Evolutionary conservation across 1,140 invertebrate species (phyloP), one percentile per base, ranked within the genome.

Genomic region (Mya arenaria): DNA sequence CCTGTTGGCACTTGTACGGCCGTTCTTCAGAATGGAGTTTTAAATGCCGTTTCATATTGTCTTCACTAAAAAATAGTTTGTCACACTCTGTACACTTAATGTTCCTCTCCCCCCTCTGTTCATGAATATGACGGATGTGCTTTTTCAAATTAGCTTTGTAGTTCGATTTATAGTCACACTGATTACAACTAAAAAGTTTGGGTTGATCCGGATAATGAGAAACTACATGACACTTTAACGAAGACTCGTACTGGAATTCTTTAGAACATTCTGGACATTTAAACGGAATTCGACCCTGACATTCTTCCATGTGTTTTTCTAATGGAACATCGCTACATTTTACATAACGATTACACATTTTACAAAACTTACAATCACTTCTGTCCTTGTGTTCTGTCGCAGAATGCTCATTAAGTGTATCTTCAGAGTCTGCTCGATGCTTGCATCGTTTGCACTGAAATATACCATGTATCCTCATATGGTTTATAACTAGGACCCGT

Each of bases 1-100:
- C 77, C 19, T 82, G 69, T 28, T 73, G 68, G 73, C 79, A 82
- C 44, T 82, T 82, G 37, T 82, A 52, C 25, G 79, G 79, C 56
- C 58, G 48, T 8, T 92, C 92, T 58, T 91, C 91, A 19, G 91
- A 92, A 74, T 94, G 93, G 4, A 92, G 89, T 63, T 92, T 90
- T 32, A 92, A 84, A 86, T 93, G 93, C 15, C 91, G 77, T 15
- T 89, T 89, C 88, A 94, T 85, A 84, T 92, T 93, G 32, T 88
- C 86, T 48, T 89, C 86, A n/a, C 84, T 85, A 65, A 82, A 88
- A 71, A 90, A 91, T 39, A 87, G 52, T 81, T 91, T 90, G 37
- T 89, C 88, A 79, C 89, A 91, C 15, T 85, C 82, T 32, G 68
- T 77, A 68, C 89, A 89, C 63, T 87, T 85, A 13, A 87, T 72